Base-by-base conservation (phyloP, 2,888 invertebrate species). In the Synergus japonicus region DNA sequence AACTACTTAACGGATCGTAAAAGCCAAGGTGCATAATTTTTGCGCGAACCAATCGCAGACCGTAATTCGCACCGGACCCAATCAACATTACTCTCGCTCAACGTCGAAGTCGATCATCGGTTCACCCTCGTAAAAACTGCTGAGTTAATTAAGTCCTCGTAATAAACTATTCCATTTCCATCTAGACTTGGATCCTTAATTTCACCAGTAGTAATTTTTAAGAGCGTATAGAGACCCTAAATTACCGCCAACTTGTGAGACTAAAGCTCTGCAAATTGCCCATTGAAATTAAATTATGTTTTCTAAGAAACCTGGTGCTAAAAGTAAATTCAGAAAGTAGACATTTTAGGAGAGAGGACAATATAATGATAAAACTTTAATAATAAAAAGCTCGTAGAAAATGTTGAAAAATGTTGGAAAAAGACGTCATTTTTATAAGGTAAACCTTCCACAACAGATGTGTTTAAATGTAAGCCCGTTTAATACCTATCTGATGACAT, bases 1-100 rank as follows among this genome's bases (percentile, higher is more conserved):
- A 85, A 88, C 87, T 87, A 86, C 85, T 87, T 87, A 87, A 88
- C 87, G 85, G 87, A 84, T 87, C 87, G 87, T 89, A 87, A 88
- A 73, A 73, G 73, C 73, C 37, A 73, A 73, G 73, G 82, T 82
- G 82, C 81, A 84, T 84, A 84, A 84, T 83, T 82, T 82, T 80
- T 81, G 63, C 65, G 66, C 79, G 22, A 79, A 65, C 80, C 84
- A 82, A 84, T 83, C 77, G 77, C 82, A 66, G 79, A 78, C 78
- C 76, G 82, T 80, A 82, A 84, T 84, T 83, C 81, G 81, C 79
- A 80, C 76, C 63, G 49, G 81, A 79, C 79, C 82, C 82, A 84
- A 84, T 84, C 83, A 83, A 81, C 82, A 81, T 84, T 82, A 84
- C 82, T 78, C 80, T 82, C 84, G 78, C 80, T 80, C 83, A 82